Evolutionary conservation across 2,888 invertebrate genomes (phyloP), one percentile per base, ranked within the genome.

Genomic region (Xanthia icteritia): DNA sequence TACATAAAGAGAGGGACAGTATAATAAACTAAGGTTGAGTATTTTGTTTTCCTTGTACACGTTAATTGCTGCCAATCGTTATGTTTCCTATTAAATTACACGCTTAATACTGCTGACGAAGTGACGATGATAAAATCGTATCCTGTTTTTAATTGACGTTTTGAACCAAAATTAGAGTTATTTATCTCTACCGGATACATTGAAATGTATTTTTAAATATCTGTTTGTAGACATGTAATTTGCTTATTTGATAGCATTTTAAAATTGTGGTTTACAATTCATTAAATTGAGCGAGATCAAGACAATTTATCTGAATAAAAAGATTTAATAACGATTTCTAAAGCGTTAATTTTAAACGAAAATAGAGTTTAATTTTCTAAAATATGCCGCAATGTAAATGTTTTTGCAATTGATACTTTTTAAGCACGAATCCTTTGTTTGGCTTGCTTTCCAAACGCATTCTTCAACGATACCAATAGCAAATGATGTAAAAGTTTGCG

Each of bases 401-500:
- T 67, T 58, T n/a, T 67, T 45, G 58, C 45, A 60, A 54, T 79
- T 56, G n/a, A 69, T 51, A 45, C 31, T 42, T 82, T 48, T 45
- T 13, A 71, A 82, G 82, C 75, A 71, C 54, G 20, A 60, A 54
- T 42, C 61, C 31, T 75, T 87, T 85, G 78, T 73, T 87, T 83
- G 66, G 79, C 81, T 86, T 86, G 88, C 88, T 89, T 89, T 80
- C 71, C 67, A 76, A 79, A 80, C 81, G 85, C 71, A 56, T 56
- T 73, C 45, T 66, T 69, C 73, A 80, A 74, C 68, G 60, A 77
- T 88, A 82, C 73, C 79, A 87, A 88, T 84, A 80, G 79, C 76
- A 85, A 86, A 81, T 81, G 71, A 86, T 86, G 67, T 77, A 83
- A 82, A n/a, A 87, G 85, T 88, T 90, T 88, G 94, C 94, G 95